Conservation (phyloP, 2,113 vertebrate genomes). For the Lasiurus cinereus region DNA sequence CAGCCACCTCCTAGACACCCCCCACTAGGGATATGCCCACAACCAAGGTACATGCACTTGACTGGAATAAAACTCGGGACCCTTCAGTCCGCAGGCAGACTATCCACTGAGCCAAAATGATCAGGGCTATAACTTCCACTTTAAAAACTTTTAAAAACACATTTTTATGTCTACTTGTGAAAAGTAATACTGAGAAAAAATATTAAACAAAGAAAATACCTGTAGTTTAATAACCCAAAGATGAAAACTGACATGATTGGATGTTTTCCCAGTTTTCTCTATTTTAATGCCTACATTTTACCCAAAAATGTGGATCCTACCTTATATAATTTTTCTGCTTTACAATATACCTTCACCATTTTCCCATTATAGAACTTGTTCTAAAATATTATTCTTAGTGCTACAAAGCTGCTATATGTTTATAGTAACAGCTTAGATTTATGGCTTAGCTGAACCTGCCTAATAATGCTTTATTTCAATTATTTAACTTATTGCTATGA, state of each 20-base stretch:
- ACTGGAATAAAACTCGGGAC: no score
- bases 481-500: constrained; percentile 1
- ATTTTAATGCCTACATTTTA: not conserved
- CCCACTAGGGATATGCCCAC: no score
- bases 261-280: not conserved
- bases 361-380: not conserved
- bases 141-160: constrained; percentile 1
- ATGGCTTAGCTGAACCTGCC: not conserved
- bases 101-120: no score
- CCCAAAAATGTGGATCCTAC: not conserved
- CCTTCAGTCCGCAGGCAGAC: no score
- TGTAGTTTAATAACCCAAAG: not conserved
- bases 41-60: no score
- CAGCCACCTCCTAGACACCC: no score
- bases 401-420: not conserved
- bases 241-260: not conserved
- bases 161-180: not conserved
- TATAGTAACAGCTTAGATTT: not conserved
- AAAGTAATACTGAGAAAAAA: constrained; percentile 35
- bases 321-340: not conserved
- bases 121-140: not conserved
- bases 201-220: not conserved
- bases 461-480: constrained; percentile 17
- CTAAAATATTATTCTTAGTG: not conserved
- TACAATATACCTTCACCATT: not conserved